Evolutionary conservation across 1,140 invertebrate species (phyloP), one percentile per base, ranked within the genome.

Genomic region (Tenebrio molitor): DNA sequence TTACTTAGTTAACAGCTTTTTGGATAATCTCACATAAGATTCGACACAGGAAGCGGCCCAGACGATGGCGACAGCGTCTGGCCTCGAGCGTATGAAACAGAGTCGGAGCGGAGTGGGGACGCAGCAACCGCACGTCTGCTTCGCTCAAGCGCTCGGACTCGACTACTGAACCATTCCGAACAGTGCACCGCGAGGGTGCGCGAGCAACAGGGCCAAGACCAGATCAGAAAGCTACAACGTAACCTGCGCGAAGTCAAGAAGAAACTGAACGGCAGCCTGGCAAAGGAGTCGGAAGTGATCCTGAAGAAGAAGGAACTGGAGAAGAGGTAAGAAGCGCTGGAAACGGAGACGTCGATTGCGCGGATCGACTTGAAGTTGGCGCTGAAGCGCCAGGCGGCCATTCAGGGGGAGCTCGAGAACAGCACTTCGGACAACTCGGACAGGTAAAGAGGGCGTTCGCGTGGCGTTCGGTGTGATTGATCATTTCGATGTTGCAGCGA

Each of bases 351-450:
- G 1, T 83, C 87, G 36, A 86, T 88, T 6, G 84, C 89, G 0
- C 85, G 87, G 71, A 88, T 91, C 53, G 94, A 95, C 84, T 85
- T 95, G 16, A 88, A 92, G 65, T 83, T 95, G 76, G 93, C 94
- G 3, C 83, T 95, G 74, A 93, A 95, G 81, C 86, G 94, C 5
- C 93, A 95, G 77, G 89, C 90, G 76, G 93, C 93, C n/a, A 91
- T 95, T 80, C 91, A 94, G 79, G 93, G 89, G 1, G 89, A 91
- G 68, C 85, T 91, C 63, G 90, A 91, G 66, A 87, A 88, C 77
- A 86, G 82, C n/a, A 87, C 85, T 23, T 85, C 84, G 39, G 88
- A 89, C 71, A 88, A 88, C 75, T 88, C 87, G 67, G 89, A 90
- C 71, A 89, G 88, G 88, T 89, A 81, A 29, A 29, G 3, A 29